Percentiles rank a stretch among this genome's conserved stretches.
Evolutionary conservation across 2,113 vertebrate genomes (phyloP).

Genomic region (Telmatochromis sp.): DNA sequence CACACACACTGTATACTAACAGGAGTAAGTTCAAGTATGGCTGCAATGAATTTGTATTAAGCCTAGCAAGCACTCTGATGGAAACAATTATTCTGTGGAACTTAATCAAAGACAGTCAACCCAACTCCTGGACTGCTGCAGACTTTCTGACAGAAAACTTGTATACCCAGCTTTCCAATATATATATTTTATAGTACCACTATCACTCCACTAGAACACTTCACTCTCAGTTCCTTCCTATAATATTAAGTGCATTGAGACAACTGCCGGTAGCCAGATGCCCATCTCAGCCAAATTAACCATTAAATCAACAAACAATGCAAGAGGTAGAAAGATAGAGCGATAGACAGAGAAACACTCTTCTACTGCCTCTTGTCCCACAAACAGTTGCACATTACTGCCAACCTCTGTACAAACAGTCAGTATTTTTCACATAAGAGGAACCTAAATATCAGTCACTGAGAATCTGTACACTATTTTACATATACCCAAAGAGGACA

Average conservation of each 20-base stretch:
- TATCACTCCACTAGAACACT: background rate
- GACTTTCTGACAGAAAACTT: background rate
- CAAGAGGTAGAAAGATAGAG: rapidly evolving
- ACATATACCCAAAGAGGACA: background rate
- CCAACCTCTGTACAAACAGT: rapidly evolving
- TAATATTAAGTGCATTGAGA: background rate
- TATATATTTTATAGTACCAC: background rate
- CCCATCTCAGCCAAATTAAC: background rate
- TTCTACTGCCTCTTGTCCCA: background rate
- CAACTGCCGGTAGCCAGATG: background rate
- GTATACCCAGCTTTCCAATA: background rate
- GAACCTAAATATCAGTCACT: background rate
- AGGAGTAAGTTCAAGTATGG: background rate
- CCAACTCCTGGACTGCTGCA: background rate
- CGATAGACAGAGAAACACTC: rapidly evolving
- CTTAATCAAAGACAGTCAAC: rapidly evolving
- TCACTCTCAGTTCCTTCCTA: background rate
- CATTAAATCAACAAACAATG: background rate
- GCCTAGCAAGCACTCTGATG: background rate
- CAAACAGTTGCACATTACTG: background rate
- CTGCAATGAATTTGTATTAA: background rate
- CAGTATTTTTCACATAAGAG: background rate
- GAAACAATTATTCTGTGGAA: background rate
- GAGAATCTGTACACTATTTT: background rate
- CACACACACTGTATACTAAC: background rate